Base-by-base conservation (phyloP, 2,888 invertebrate genomes). In the Uloborus plumipes region DNA sequence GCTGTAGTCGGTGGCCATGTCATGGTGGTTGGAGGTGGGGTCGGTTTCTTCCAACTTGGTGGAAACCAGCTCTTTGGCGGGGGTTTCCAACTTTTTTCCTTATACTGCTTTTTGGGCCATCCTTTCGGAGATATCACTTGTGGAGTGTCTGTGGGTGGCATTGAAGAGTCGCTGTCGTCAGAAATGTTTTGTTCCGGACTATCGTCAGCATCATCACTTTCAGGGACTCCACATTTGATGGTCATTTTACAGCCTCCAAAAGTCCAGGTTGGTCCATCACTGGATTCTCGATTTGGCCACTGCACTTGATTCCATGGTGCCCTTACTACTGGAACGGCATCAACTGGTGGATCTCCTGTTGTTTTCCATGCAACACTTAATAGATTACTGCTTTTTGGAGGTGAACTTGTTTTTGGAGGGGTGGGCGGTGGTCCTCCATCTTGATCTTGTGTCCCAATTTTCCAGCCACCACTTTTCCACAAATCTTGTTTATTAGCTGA, bases 81-180 rank as follows among this genome's bases (percentile, higher is more conserved):
- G 9, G 77, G 70, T 65, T 49, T 70, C 77, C 77, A 81, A n/a
- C 80, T 81, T 81, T 81, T 81, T 1, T 69, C 80, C 0, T n/a
- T 39, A 22, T 53, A 53, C 49, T 59, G 73, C 59, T 61, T 66
- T 1, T 20, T 22, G n/a, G 73, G 79, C 79, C 79, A 80, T 49
- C 62, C 73, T 69, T 73, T 72, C n/a, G 47, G 16, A 53, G 58
- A 7, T 14, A 26, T 55, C 39, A 55, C 62, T 4, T 65, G 49
- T 20, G 80, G 73, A n/a, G 61, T 50, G 1, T 74, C 69, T n/a
- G 80, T 81, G 26, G 74, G 18, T 16, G 59, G 49, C 6, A 55
- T 16, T 14, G 69, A 49, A 50, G 74, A 15, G 20, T 69, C 69
- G 9, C 39, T 39, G 11, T 80, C 67, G 14, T 71, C 71, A 15